phyloP scores from a whole-genome alignment of 2,888 invertebrate genomes.

The Tuberolachnus salignus region DNA sequence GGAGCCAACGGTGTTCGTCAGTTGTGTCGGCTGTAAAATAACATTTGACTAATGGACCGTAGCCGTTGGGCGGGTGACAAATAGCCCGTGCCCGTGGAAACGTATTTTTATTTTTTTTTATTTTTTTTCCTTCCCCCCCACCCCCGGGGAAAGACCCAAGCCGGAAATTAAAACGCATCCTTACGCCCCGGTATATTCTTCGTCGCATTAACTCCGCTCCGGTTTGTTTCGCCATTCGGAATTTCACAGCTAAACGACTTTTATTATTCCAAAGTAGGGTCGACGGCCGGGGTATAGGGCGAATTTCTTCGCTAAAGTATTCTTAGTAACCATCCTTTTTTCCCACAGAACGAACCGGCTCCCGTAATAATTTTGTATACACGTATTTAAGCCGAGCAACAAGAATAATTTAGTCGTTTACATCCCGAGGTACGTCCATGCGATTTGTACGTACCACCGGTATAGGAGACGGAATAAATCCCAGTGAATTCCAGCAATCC shows the following conservation, averaged over 20 bases:
- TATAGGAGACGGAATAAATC: conserved; percentile 2
- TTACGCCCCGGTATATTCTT: conserved; percentile 1
- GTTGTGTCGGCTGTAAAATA: conserved; percentile 33
- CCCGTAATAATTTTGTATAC: neutral
- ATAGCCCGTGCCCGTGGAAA: conserved; percentile 17
- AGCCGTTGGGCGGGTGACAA: conserved; percentile 38
- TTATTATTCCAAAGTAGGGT: conserved; percentile 34
- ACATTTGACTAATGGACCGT: conserved; percentile 51
- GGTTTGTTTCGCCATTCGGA: conserved; percentile 19
- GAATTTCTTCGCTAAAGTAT: conserved; percentile 39
- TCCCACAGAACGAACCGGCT: neutral
- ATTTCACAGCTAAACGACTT: conserved; percentile 41
- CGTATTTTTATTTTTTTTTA: neutral
- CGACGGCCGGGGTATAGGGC: neutral
- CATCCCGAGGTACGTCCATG: neutral
- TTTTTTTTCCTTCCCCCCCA: too few species aligned
- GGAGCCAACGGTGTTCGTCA: conserved; percentile 38
- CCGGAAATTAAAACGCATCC: conserved; percentile 46
- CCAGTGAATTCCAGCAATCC: neutral
- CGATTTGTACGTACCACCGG: neutral
- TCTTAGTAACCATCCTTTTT: conserved; percentile 30
- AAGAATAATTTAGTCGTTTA: conserved; percentile 44
- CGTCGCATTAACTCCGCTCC: conserved; percentile 13
- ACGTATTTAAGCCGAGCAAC: neutral
- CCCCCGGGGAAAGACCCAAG: conserved; percentile 14